phyloP scores from a whole-genome alignment of 2,797 vertebrate species.

The Peromyscus attwateri region DNA sequence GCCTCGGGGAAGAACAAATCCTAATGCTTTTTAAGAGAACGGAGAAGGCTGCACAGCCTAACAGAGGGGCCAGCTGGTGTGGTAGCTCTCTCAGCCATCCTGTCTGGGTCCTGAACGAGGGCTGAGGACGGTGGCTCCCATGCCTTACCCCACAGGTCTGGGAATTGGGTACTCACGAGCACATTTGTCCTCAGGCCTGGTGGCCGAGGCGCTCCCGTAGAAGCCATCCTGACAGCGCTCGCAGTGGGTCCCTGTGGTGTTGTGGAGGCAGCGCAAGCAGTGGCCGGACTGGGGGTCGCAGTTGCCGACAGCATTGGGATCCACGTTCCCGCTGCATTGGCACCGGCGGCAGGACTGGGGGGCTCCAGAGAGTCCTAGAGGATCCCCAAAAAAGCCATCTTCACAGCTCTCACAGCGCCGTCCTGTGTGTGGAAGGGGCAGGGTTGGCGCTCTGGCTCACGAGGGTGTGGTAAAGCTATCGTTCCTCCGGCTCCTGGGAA shows the following conservation, averaged over 20 bases:
- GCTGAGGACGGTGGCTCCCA: rapidly evolving
- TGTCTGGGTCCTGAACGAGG: not conserved
- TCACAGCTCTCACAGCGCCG: constrained; percentile 94
- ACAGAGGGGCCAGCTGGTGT: not conserved
- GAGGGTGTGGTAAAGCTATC: not conserved
- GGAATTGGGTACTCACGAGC: constrained; percentile 87
- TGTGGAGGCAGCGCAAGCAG: constrained; percentile 93
- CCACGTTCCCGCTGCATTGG: constrained; percentile 92
- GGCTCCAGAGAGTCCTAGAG: constrained; percentile 89
- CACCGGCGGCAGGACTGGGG: constrained; percentile 90
- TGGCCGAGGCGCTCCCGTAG: constrained; percentile 90
- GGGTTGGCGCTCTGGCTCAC: rapidly evolving
- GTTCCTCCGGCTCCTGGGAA: not conserved
- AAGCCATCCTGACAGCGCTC: constrained; percentile 91
- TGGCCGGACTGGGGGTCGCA: constrained; percentile 92
- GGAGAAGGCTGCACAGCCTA: not conserved
- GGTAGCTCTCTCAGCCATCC: not conserved
- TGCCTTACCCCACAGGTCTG: rapidly evolving
- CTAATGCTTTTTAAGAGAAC: not conserved
- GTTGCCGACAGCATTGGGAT: constrained; percentile 93
- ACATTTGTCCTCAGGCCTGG: constrained; percentile 87
- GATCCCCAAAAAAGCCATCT: constrained; percentile 95
- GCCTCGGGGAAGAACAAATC: not conserved
- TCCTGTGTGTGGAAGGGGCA: constrained; percentile 85
- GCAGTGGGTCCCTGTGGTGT: constrained; percentile 92